A percentile compares a stretch with the other conserved stretches of the same genome.
These are phyloP conservation scores for Copsychus sechellarum DNA, from an alignment of 2,113 vertebrate species.

Conservation along the genomic window DNA sequence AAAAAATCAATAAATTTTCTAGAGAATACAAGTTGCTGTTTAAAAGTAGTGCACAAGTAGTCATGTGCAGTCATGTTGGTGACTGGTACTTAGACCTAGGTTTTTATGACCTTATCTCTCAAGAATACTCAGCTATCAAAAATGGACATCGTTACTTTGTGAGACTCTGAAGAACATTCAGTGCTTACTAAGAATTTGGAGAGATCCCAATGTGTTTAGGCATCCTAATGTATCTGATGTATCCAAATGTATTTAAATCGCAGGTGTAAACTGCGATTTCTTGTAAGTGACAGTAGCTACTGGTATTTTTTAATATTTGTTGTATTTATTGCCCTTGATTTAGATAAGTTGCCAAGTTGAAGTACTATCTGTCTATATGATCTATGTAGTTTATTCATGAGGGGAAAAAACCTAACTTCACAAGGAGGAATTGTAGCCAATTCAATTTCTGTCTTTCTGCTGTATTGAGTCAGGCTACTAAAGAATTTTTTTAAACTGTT, in stretches of 20 bases:
- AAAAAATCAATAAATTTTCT: not conserved
- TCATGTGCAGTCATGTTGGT: not conserved
- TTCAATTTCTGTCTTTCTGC: not conserved
- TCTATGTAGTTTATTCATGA: not conserved
- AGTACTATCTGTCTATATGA: not conserved
- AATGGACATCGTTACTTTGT: accelerated
- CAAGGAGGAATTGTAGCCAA: not conserved
- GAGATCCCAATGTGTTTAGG: not conserved
- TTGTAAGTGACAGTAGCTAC: not conserved
- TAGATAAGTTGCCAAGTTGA: not conserved
- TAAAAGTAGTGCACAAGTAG: not conserved
- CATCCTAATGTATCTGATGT: not conserved
- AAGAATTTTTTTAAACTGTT: not conserved
- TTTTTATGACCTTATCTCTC: not conserved
- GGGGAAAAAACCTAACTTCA: not conserved
- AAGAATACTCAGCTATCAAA: not conserved
- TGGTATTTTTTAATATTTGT: not conserved
- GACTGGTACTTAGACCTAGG: not conserved
- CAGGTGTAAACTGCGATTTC: not conserved
- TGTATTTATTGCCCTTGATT: not conserved
- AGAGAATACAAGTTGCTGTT: not conserved
- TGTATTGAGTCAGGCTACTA: not conserved
- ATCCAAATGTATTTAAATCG: not conserved
- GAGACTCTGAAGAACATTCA: not conserved
- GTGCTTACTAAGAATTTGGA: not conserved